Evolutionary conservation across 2,797 vertebrate genomes (phyloP).

Genomic region (Pelochelys cantorii): DNA sequence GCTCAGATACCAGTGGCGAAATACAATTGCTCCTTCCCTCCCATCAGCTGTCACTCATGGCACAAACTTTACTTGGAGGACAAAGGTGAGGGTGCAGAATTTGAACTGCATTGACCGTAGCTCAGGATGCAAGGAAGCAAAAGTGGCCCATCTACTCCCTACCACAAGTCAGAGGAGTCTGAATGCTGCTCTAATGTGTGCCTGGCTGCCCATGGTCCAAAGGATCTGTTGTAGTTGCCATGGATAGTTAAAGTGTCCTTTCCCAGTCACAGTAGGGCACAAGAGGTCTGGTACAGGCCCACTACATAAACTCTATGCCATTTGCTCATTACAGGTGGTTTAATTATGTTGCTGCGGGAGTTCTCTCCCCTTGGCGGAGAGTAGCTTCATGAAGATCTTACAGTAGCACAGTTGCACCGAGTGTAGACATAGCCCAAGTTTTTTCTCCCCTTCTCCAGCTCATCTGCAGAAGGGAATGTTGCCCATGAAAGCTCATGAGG

Average conservation of each 20-base stretch:
- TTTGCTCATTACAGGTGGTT: not conserved
- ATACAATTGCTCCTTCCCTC: slow-evolving; percentile 38
- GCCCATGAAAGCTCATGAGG: no score
- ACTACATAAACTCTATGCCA: slow-evolving; percentile 44
- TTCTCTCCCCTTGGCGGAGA: no score
- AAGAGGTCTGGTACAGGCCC: slow-evolving; percentile 40
- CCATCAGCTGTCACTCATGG: slow-evolving; percentile 24
- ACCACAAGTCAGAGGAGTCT: slow-evolving; percentile 24
- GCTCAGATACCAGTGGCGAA: slow-evolving; percentile 42
- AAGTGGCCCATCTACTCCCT: not conserved
- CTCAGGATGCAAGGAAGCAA: slow-evolving; percentile 21
- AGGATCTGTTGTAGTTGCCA: not conserved
- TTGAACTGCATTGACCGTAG: slow-evolving; percentile 7
- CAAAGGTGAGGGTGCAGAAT: slow-evolving; percentile 60
- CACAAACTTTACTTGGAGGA: slow-evolving; percentile 42
- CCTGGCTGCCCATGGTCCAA: not conserved
- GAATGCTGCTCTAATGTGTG: not conserved
- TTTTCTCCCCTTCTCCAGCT: no score
- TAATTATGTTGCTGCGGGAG: no score
- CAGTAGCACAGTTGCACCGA: no score
- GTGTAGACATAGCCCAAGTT: not conserved
- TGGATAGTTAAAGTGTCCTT: slow-evolving; percentile 43
- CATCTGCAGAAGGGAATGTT: no score
- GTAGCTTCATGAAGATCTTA: no score
- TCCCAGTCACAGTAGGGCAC: not conserved